Evolutionary conservation across 2,797 vertebrate genomes (phyloP), one percentile per base, ranked within the genome.

Genomic region (Manis crassicaudata): DNA sequence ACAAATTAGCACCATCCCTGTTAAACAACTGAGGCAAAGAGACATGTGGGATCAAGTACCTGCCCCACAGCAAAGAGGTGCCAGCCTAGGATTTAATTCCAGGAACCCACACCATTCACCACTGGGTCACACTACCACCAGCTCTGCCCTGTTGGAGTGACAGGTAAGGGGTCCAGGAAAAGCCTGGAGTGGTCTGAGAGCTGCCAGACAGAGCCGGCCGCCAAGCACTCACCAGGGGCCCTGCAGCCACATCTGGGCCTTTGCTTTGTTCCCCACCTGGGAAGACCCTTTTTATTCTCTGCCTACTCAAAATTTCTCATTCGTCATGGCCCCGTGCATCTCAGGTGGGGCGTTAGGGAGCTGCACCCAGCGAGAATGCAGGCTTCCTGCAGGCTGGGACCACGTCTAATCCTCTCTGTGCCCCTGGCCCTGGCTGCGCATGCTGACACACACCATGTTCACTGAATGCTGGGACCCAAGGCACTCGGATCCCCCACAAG

Each of bases 391-490:
- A 13, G 63, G 37, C 92, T 16, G 62, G 12, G 20, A 27, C 76
- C 60, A 8, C 3, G 1, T 52, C 29, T 32, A 6, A 2, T 17
- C 46, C 11, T 17, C 29, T 37, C 1, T 18, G 35, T 13, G 9
- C 35, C 7, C 7, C 17, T 14, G 32, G 67, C 18, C 43, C 32
- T 2, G 23, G 70, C 50, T 1, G 1, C 8, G 16, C 2, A 13
- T 4, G 60, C 43, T 56, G 23, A 17, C 18, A 8, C 4, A 0
- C 0, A 25, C 40, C 5, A 11, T 1, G 3, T 16, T 27, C 1
- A 0, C 0, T 3, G 40, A 58, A 20, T 0, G n/a, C 4, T 20
- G 0, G 56, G 81, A 52, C 46, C 12, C 29, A 3, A 5, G 9
- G n/a, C 16, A 13, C 83, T 43, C 5, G 10, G 52, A 9, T 3